Evolutionary conservation across 2,113 vertebrate genomes (phyloP).

Genomic region (Dolichallabes microphthalmus): DNA sequence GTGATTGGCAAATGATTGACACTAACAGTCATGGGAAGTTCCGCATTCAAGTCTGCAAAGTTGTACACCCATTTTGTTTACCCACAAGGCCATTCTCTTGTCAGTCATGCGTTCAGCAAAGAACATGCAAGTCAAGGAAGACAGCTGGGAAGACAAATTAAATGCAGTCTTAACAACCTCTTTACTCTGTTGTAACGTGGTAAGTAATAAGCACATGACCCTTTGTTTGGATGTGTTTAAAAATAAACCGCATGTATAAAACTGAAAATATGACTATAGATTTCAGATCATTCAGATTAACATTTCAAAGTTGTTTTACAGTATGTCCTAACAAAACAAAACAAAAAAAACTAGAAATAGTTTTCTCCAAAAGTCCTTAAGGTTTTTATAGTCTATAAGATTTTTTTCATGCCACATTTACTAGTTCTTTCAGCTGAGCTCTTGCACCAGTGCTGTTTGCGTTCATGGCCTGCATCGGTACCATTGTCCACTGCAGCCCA

Average conservation of each 20-base stretch:
- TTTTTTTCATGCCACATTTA: neutral
- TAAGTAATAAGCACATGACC: conserved; percentile 39
- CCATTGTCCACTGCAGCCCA: conserved; percentile 17
- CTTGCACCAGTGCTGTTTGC: neutral
- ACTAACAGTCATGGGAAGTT: conserved; percentile 49
- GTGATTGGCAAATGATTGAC: conserved; percentile 73
- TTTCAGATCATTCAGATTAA: neutral
- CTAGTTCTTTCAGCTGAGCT: neutral
- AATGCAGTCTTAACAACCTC: conserved; percentile 15
- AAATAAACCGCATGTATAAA: neutral
- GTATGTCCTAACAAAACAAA: neutral
- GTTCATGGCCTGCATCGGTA: neutral
- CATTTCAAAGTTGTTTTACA: too few relatives aligned
- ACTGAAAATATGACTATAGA: neutral
- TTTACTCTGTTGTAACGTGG: conserved; percentile 26
- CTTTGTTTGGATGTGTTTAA: conserved; percentile 2
- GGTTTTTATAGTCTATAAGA: neutral
- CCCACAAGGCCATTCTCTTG: conserved; percentile 56
- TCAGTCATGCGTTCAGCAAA: conserved; percentile 31
- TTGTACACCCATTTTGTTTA: conserved; percentile 55
- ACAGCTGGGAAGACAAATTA: conserved; percentile 28
- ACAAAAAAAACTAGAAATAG: neutral
- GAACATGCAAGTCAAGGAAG: conserved; percentile 27
- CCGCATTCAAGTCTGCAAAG: conserved; percentile 59
- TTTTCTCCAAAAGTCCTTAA: too few relatives aligned